Conservation (phyloP, 2,888 invertebrate species). For the Aphidius colemani region DNA sequence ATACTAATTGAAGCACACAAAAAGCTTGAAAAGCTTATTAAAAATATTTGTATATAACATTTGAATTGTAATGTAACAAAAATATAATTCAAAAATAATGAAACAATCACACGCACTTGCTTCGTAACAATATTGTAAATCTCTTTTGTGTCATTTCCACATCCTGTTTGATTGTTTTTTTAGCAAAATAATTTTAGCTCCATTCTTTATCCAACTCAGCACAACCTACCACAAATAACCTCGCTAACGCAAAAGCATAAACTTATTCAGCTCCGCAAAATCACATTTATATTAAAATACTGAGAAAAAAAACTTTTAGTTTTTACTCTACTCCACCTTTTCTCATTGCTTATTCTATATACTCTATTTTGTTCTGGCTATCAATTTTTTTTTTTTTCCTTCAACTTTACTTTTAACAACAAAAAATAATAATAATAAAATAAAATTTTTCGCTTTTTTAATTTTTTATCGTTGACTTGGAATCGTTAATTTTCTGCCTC, state of each 20-base stretch:
- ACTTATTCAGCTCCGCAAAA: constrained; percentile 44
- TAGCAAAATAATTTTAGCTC: constrained; percentile 61
- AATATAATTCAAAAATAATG: too few relatives aligned
- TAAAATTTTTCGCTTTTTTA: too few relatives aligned
- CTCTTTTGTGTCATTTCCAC: constrained; percentile 59
- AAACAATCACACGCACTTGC: too few relatives aligned
- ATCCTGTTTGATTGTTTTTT: constrained; percentile 60
- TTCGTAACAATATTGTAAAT: constrained; percentile 48
- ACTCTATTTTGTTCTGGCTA: constrained; percentile 24
- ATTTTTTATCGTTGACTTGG: constrained; percentile 29
- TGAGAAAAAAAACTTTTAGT: constrained; percentile 56
- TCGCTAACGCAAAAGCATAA: constrained; percentile 39
- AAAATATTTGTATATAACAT: not conserved
- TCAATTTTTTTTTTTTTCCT: constrained; percentile 31
- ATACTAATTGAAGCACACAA: too few relatives aligned
- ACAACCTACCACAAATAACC: constrained; percentile 61
- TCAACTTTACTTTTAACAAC: constrained; percentile 19
- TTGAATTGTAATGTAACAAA: not conserved
- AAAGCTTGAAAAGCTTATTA: too few relatives aligned
- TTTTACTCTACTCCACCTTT: constrained; percentile 35
- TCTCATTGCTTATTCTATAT: constrained; percentile 27
- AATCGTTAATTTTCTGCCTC: constrained; percentile 62
- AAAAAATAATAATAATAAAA: too few relatives aligned
- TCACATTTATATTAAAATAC: constrained; percentile 61
- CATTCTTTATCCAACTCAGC: constrained; percentile 61